A percentile compares a stretch with the other conserved stretches of the same genome.
These are phyloP conservation scores for Orthonychiurus folsomi DNA, from an alignment of 2,888 invertebrate genomes.

Conservation along the genomic window DNA sequence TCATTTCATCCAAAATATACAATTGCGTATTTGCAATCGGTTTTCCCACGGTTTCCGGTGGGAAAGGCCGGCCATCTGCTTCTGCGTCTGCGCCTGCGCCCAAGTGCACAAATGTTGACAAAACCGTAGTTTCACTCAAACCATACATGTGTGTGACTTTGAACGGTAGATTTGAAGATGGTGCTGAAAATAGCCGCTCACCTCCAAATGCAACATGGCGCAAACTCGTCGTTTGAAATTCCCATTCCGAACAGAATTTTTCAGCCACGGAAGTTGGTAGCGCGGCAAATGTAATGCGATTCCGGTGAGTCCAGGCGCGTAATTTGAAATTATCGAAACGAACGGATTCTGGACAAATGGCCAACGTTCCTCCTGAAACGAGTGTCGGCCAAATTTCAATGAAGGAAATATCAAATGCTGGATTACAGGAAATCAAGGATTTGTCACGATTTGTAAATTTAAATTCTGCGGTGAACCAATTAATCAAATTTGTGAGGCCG, in stretches of 20 bases:
- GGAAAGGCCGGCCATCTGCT: not conserved
- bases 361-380: not conserved
- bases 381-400: not conserved
- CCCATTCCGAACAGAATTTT: not conserved
- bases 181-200: not conserved
- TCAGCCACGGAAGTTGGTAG: constrained; percentile 2
- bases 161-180: constrained; percentile 1
- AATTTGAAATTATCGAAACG: not conserved
- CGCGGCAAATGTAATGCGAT: constrained; percentile 3
- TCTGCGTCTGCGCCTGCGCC: not conserved
- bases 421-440: not conserved
- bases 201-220: constrained; percentile 2
- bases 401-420: constrained; percentile 3
- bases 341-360: not conserved
- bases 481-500: not conserved
- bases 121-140: constrained; percentile 4
- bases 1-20: constrained; percentile 65
- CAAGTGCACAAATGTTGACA: not conserved
- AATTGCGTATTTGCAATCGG: constrained; percentile 66
- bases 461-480: not conserved
- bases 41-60: constrained; percentile 10
- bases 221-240: not conserved
- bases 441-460: not conserved
- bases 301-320: not conserved
- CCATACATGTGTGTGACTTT: constrained; percentile 3